phyloP scores from a whole-genome alignment of 2,113 vertebrate genomes.

The Phainopepla nitens region DNA sequence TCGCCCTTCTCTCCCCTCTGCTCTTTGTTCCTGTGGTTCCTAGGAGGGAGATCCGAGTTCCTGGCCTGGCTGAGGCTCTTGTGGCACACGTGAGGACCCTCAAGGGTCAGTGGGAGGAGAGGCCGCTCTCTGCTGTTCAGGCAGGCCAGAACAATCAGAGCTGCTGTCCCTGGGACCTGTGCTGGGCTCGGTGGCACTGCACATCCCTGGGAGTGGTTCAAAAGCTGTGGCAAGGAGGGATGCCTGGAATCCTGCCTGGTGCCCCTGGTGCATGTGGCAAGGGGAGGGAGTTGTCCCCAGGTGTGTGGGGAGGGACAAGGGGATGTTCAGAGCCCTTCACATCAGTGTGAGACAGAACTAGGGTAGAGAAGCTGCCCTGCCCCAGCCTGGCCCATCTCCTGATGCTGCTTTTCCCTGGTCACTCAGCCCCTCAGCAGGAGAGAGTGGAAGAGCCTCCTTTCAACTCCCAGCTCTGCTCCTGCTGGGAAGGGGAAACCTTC shows the following conservation, averaged over 20 bases:
- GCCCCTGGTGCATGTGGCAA: rapidly evolving
- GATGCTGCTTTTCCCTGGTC: rapidly evolving
- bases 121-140: neutral
- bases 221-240: rapidly evolving
- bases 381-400: neutral
- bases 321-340: too few species aligned
- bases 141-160: neutral
- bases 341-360: rapidly evolving
- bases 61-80: neutral
- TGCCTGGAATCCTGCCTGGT: neutral
- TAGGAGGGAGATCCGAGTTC: rapidly evolving
- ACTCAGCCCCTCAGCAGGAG: neutral
- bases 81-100: neutral
- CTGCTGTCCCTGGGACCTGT: neutral
- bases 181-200: neutral
- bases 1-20: neutral
- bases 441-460: neutral
- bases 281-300: neutral
- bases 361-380: neutral
- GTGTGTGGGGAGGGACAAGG: rapidly evolving
- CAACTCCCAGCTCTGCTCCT: neutral
- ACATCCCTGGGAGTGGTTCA: rapidly evolving
- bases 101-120: rapidly evolving
- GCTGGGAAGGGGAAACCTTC: neutral
- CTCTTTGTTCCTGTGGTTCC: neutral